Conservation (phyloP, 2,888 invertebrate species). For the Cosmorhoe ocellata region DNA sequence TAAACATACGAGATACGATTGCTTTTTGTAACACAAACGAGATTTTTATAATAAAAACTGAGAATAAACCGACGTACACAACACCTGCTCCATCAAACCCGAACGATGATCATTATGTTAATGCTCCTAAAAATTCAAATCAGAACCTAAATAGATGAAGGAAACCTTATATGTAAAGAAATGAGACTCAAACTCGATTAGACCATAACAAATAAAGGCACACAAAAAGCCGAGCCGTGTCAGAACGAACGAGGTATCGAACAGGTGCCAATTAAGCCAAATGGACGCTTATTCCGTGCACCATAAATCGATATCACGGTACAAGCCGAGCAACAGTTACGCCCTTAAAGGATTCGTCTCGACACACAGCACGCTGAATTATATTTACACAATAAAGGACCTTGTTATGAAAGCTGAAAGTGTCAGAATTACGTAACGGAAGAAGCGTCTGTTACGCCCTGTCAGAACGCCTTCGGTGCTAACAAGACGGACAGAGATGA, state of each 20-base stretch:
- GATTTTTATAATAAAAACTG: slow-evolving; percentile 78
- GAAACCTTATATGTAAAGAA: slow-evolving; percentile 48
- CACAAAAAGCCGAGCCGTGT: slow-evolving; percentile 62
- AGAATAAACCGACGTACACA: slow-evolving; percentile 76
- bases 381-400: slow-evolving; percentile 70
- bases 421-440: slow-evolving; percentile 79
- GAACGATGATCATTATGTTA: slow-evolving; percentile 77
- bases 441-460: slow-evolving; percentile 79
- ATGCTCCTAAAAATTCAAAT: slow-evolving; percentile 65
- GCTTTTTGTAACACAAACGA: slow-evolving; percentile 70
- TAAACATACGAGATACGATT: slow-evolving; percentile 63
- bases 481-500: slow-evolving; percentile 75
- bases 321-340: slow-evolving; percentile 65
- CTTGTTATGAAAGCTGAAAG: slow-evolving; percentile 79
- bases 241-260: slow-evolving; percentile 68
- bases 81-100: slow-evolving; percentile 80
- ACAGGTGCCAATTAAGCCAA: slow-evolving; percentile 75
- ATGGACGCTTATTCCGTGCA: slow-evolving; percentile 74
- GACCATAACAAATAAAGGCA: slow-evolving; percentile 42
- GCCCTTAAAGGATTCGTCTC: slow-evolving; percentile 71
- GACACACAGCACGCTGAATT: slow-evolving; percentile 56
- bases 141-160: slow-evolving; percentile 45
- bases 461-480: slow-evolving; percentile 71
- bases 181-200: slow-evolving; percentile 56
- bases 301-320: slow-evolving; percentile 78